Evolutionary conservation across 2,888 invertebrate genomes (phyloP), one percentile per base, ranked within the genome.

Genomic region (Dryococelus australis): DNA sequence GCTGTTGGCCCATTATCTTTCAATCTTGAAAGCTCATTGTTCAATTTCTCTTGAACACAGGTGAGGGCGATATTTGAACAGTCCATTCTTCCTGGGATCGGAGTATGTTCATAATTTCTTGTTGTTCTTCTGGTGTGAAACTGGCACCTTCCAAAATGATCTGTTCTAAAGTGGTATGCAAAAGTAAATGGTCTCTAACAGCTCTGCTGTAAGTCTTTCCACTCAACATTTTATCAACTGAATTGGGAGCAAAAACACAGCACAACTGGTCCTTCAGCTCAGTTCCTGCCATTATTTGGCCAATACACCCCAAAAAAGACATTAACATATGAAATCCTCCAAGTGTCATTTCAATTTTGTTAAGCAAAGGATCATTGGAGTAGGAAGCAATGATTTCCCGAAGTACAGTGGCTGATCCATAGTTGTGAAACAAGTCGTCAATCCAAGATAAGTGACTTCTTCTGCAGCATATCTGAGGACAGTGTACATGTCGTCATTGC

Each of bases 271-370:
- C 81, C 35, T 81, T 81, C 81, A 81, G 81, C 81, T 26, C 81
- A 81, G 27, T 12, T 20, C 27, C 35, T 12, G 28, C 81, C 65
- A 65, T 81, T 81, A 26, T 81, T 27, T 81, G 81, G 26, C 81
- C 81, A 81, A 81, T 27, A 16, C 81, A 81, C 27, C 81, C 81
- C 81, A 81, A 35, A 81, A 81, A 81, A 20, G 81, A 81, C 81
- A 81, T 81, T 10, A 65, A 26, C 35, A 35, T 81, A 27, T 81
- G 81, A 81, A 81, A 81, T 12, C 81, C 35, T 9, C 81, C 27
- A 81, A 35, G 28, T 81, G 10, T 27, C 13, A 81, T 8, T 27
- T 27, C 28, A 6, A 81, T 20, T 27, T 35, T 81, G 28, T 26
- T 26, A 27, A 35, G 35, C 81, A 81, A 35, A 6, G 65, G 65